Conservation (phyloP, 2,888 invertebrate genomes). For the Cataglyphis rosenhaueri region DNA sequence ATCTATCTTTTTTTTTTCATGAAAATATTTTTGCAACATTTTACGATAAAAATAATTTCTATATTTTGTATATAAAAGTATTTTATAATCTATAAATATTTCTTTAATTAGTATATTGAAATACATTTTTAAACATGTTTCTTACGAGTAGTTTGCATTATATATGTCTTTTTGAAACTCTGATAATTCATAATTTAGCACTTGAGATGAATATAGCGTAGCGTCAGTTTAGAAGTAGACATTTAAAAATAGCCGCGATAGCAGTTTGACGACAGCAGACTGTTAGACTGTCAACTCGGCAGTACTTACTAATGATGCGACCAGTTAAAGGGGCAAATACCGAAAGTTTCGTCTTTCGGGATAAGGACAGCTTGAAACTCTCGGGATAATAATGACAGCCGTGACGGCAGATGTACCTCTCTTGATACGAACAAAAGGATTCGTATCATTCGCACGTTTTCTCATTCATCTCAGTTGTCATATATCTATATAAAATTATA, state of each 20-base stretch:
- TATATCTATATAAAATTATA: slow-evolving; percentile 12
- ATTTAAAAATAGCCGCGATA: slow-evolving; percentile 53
- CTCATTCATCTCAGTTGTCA: background rate
- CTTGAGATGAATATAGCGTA: slow-evolving; percentile 18
- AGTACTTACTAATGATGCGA: slow-evolving; percentile 57
- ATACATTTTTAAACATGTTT: slow-evolving; percentile 13
- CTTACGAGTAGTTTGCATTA: background rate
- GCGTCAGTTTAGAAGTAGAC: slow-evolving; percentile 34
- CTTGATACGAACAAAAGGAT: slow-evolving; percentile 14
- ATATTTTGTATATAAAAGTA: background rate
- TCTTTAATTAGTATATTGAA: background rate
- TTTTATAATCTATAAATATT: slow-evolving; percentile 2
- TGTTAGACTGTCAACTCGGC: slow-evolving; percentile 36
- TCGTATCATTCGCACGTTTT: background rate
- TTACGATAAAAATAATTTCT: background rate
- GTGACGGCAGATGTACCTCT: background rate
- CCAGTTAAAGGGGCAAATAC: slow-evolving; percentile 51
- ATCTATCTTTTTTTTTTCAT: background rate
- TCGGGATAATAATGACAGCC: slow-evolving; percentile 49
- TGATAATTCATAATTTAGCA: slow-evolving; percentile 21
- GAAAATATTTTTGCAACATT: slow-evolving; percentile 8
- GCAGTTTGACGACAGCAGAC: slow-evolving; percentile 41
- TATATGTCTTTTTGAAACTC: background rate
- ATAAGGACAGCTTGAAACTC: slow-evolving; percentile 35
- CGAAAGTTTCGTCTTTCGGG: slow-evolving; percentile 37